phyloP scores from a whole-genome alignment of 2,797 vertebrate species.

The Cyprinella venusta region DNA sequence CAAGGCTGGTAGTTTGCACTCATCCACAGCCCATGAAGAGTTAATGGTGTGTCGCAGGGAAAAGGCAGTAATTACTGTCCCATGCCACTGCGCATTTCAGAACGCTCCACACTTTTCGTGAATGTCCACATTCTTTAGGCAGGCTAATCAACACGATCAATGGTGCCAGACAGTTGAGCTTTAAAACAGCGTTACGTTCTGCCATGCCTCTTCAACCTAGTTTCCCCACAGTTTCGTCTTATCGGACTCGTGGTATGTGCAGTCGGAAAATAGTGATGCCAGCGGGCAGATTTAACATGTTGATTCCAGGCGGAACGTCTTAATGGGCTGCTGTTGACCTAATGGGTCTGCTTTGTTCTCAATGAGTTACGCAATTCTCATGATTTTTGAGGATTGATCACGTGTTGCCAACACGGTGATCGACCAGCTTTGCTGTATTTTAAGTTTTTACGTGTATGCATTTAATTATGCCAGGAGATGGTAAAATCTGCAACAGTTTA shows the following conservation, averaged over 20 bases:
- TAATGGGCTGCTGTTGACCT: conserved; percentile 15
- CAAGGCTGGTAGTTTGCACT: conserved; percentile 69
- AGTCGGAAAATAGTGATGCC: conserved; percentile 33
- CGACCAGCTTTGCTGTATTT: neutral
- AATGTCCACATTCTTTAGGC: conserved; percentile 65
- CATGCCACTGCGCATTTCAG: conserved; percentile 69
- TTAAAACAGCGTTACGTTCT: conserved; percentile 67
- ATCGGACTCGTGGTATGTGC: conserved; percentile 49
- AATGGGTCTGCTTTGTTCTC: conserved; percentile 25
- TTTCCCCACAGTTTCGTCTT: conserved; percentile 51
- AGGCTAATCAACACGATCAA: conserved; percentile 63
- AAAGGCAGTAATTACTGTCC: conserved; percentile 69
- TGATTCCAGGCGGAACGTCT: conserved; percentile 39
- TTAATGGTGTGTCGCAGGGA: conserved; percentile 66
- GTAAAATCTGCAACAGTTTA: neutral
- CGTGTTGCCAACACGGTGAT: neutral
- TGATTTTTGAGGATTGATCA: neutral
- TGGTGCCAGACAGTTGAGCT: conserved; percentile 67
- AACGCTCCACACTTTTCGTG: conserved; percentile 67
- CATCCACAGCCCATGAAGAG: conserved; percentile 65
- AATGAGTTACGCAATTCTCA: conserved; percentile 16
- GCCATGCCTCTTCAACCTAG: conserved; percentile 53
- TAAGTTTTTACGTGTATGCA: neutral
- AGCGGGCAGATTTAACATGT: conserved; percentile 41
- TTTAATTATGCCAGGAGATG: conserved; percentile 4